Conservation (phyloP, 2,113 vertebrate species). For the Agapornis roseicollis region DNA sequence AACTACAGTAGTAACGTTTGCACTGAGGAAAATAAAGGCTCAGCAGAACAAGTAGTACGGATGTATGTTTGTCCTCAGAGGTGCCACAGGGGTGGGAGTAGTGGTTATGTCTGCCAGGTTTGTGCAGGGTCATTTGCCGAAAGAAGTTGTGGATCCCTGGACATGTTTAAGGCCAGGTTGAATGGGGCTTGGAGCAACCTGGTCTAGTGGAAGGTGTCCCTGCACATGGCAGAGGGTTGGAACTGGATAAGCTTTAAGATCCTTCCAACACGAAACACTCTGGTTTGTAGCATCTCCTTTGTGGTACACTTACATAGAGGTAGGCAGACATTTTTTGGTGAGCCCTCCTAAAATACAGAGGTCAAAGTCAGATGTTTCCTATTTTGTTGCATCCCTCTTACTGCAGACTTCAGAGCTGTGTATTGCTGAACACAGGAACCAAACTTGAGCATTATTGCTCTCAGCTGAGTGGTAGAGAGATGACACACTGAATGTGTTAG, state of each 20-base stretch:
- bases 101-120: background rate
- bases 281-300: background rate
- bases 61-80: background rate
- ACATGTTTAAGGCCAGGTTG: background rate
- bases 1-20: background rate
- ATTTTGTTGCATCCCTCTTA: background rate
- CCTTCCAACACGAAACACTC: background rate
- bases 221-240: background rate
- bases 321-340: background rate
- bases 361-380: background rate
- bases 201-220: no score
- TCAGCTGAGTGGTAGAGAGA: background rate
- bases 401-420: background rate
- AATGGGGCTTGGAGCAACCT: background rate
- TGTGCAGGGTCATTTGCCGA: background rate
- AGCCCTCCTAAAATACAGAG: background rate
- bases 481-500: background rate
- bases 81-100: background rate
- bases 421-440: background rate
- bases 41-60: background rate
- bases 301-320: background rate
- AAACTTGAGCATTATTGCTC: fast-evolving
- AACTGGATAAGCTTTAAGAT: background rate
- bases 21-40: background rate
- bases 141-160: background rate